Base-by-base conservation (phyloP, 2,888 invertebrate genomes). In the Mythimna impura region DNA sequence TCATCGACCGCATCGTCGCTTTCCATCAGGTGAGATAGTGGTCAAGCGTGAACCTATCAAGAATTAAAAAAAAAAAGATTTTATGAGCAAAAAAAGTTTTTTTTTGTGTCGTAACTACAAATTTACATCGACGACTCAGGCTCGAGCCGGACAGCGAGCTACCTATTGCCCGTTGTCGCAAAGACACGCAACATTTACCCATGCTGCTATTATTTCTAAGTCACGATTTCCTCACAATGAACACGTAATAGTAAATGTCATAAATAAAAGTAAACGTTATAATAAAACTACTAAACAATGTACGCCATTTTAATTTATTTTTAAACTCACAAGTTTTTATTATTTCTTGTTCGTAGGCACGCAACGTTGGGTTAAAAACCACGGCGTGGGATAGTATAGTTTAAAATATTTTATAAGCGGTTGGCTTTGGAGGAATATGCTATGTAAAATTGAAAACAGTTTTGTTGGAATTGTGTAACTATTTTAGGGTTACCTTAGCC, bases 351-450 rank as follows among this genome's bases (percentile, higher is more conserved):
- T 58, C 0, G n/a, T 43, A 0, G 4, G 43, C 66, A 60, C 60
- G 66, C 43, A 30, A 60, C 7, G 43, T 34, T 9, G n/a, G 61
- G 66, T 14, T 1, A 17, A 40, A 17, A 55, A 30, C 66, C 43
- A 0, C 43, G 6, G 0, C 43, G 66, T 43, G 60, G 40, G 7
- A 8, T n/a, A n/a, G 43, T 2, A 58, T 43, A 14, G 61, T 34
- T 66, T 60, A 14, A 60, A 60, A 60, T 43, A 30, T 14, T 66
- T 60, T n/a, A 60, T 66, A 60, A 60, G 60, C 66, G 40, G 60
- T 43, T 10, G 20, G 60, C 20, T 66, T 43, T 25, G 5, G 3
- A 20, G 25, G 3, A 5, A 10, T 25, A 40, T 54, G 40, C 40
- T 55, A 36, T 36, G 4, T 65, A 12, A 54, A 54, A 54, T 65